These are phyloP conservation scores for Rhea pennata DNA, from an alignment of 2,113 vertebrate species.

Conservation along the genomic window DNA sequence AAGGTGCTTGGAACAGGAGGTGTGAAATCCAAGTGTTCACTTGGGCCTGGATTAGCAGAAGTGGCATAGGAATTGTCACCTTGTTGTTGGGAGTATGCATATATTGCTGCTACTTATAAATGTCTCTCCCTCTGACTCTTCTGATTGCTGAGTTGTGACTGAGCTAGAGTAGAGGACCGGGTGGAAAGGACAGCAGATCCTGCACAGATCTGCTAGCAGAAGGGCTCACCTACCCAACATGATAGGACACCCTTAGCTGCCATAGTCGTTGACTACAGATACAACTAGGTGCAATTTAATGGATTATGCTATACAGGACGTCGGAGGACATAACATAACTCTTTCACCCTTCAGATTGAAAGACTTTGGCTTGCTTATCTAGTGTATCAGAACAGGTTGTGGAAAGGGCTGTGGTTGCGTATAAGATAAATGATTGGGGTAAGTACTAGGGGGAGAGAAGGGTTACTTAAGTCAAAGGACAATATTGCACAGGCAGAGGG, in stretches of 20 bases:
- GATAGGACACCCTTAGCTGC: not conserved
- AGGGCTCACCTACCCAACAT: not conserved
- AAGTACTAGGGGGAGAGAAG: not conserved
- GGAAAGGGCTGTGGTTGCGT: not conserved
- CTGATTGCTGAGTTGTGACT: not conserved
- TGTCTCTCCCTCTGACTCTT: not conserved
- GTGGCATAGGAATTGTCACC: not conserved
- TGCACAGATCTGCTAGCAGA: not conserved
- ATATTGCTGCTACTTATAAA: not conserved
- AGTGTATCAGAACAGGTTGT: not conserved
- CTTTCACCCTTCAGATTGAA: not conserved
- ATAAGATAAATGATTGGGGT: not conserved
- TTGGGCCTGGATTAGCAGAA: not conserved
- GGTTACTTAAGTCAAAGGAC: not conserved
- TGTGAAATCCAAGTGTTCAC: not conserved
- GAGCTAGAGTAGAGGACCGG: not conserved
- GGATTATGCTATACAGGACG: not conserved
- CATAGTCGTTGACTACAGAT: not conserved
- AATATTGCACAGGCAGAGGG: not conserved
- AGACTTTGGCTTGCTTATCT: not conserved
- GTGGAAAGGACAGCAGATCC: not conserved
- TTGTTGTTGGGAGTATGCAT: not conserved
- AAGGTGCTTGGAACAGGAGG: not conserved
- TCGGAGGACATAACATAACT: not conserved
- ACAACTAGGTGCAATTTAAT: not conserved